These are phyloP conservation scores for Cyanistes caeruleus DNA, from an alignment of 2,113 vertebrate species.

Conservation along the genomic window DNA sequence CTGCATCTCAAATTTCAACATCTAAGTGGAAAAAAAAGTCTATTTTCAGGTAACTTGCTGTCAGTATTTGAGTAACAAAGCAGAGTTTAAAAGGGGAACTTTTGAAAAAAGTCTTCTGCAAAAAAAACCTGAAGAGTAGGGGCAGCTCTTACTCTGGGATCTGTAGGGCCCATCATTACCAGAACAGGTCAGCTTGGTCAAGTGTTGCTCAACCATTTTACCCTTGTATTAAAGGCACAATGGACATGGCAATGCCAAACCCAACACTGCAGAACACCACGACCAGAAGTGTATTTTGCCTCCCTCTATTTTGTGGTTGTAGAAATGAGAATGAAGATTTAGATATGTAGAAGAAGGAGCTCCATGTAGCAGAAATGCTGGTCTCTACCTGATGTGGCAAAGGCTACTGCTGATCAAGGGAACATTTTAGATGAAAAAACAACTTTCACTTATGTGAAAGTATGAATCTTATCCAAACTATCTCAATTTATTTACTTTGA, in stretches of 20 bases:
- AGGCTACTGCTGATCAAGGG: not conserved
- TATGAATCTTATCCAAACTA: not conserved
- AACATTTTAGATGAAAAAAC: not conserved
- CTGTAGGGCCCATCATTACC: not conserved
- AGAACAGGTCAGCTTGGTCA: not conserved
- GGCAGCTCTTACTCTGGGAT: not conserved
- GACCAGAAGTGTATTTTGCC: not conserved
- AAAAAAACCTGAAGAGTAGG: not conserved
- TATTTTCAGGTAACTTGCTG: not conserved
- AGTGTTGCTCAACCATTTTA: not conserved
- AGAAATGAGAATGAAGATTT: not conserved
- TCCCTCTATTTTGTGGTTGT: not conserved
- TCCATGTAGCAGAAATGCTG: not conserved
- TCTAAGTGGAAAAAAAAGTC: not conserved
- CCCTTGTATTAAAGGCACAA: not conserved
- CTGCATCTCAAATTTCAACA: not conserved
- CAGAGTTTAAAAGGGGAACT: not conserved
- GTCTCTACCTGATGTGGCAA: not conserved
- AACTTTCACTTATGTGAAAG: not conserved
- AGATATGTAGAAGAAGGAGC: not conserved
- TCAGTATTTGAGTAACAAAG: not conserved
- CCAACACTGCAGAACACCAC: not conserved
- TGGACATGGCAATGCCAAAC: not conserved
- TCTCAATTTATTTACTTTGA: not conserved
- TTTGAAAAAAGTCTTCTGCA: not conserved